Percentiles rank a stretch among this genome's conserved stretches.
Evolutionary conservation across 2,113 vertebrate genomes (phyloP).

Genomic region (Chauna torquata): DNA sequence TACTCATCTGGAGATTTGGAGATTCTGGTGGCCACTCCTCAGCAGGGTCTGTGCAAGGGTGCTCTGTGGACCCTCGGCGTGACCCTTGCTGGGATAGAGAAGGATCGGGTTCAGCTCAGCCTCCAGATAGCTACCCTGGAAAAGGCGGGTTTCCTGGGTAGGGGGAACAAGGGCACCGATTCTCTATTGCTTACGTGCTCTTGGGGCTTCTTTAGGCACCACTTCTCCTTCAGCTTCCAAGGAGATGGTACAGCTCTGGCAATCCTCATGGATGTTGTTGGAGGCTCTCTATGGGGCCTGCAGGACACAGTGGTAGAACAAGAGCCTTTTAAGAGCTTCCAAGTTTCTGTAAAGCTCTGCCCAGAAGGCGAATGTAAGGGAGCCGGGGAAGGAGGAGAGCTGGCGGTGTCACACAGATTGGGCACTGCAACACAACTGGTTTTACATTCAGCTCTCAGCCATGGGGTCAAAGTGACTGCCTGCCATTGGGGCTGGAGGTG

Average conservation of each 20-base stretch:
- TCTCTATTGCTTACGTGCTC: background rate
- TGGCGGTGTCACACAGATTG: fast-evolving
- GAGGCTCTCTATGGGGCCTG: background rate
- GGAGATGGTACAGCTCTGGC: background rate
- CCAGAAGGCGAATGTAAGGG: background rate
- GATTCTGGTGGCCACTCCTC: background rate
- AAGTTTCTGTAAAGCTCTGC: background rate
- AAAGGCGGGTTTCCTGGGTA: background rate
- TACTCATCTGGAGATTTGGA: background rate
- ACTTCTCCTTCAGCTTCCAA: background rate
- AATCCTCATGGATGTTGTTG: fast-evolving
- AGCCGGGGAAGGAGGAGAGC: background rate
- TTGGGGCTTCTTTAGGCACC: background rate
- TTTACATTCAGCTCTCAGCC: background rate
- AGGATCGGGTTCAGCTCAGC: background rate
- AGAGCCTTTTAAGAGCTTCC: background rate
- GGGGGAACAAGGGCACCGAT: background rate
- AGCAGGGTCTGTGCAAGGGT: background rate
- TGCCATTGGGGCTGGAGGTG: background rate
- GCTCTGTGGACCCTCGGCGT: fast-evolving
- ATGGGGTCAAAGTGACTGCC: fast-evolving
- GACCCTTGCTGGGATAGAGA: background rate
- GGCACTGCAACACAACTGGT: background rate
- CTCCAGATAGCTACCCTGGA: background rate
- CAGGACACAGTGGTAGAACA: background rate